A percentile compares a stretch with the other conserved stretches of the same genome.
Evolutionary conservation across 2,797 vertebrate species (phyloP).

Genomic region (Leptoclinus maculatus): DNA sequence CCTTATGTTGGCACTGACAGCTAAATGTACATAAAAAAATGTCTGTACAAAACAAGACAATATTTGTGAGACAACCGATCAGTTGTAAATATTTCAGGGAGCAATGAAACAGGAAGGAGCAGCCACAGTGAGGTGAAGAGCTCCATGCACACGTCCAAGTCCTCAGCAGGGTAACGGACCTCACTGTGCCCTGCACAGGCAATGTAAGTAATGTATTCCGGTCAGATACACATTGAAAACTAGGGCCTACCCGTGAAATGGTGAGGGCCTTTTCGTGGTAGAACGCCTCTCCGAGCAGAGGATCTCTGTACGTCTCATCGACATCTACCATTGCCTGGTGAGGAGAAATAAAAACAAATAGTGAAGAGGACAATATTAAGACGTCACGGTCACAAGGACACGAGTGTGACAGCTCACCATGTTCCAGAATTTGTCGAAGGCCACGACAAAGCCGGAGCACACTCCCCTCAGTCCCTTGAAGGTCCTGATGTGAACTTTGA

Average conservation of each 20-base stretch:
- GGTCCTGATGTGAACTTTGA: slow-evolving; percentile 95
- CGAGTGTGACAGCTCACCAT: slow-evolving; percentile 85
- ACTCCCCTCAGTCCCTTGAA: slow-evolving; percentile 97
- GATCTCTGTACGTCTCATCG: slow-evolving; percentile 96
- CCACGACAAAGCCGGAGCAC: slow-evolving; percentile 95
- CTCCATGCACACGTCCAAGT: fast-evolving
- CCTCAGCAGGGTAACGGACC: background rate
- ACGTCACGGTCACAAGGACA: background rate
- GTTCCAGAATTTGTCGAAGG: slow-evolving; percentile 99
- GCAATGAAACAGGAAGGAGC: background rate
- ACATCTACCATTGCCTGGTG: slow-evolving; percentile 96
- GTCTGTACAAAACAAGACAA: background rate
- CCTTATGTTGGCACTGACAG: background rate
- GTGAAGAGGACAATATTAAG: background rate
- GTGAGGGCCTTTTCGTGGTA: slow-evolving; percentile 94
- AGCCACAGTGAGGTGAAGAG: background rate
- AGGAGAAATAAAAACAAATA: background rate
- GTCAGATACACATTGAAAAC: background rate
- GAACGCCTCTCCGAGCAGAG: slow-evolving; percentile 92
- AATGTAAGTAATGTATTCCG: background rate
- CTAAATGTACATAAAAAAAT: fast-evolving
- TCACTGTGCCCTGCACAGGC: background rate
- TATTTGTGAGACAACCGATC: background rate
- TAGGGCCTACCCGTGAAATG: slow-evolving; percentile 86
- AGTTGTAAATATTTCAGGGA: background rate